phyloP scores from a whole-genome alignment of 2,888 invertebrate genomes.

The Aromia moschata region DNA sequence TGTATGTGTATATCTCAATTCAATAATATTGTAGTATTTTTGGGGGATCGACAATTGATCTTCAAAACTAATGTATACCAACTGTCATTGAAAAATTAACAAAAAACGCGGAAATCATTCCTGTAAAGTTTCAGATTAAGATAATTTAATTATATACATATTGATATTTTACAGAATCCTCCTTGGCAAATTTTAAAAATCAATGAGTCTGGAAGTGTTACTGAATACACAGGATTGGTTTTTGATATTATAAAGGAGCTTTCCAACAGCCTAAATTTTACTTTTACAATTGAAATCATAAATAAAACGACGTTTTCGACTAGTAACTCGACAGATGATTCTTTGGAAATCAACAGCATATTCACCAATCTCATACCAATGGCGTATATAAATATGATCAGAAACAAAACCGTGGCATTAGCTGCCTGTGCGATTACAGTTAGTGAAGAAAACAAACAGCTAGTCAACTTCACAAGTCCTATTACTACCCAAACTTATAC shows the following conservation, averaged over 20 bases:
- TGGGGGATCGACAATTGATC: too few relatives aligned
- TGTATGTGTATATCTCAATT: too few relatives aligned
- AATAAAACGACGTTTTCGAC: slow-evolving; percentile 33
- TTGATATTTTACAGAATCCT: slow-evolving; percentile 79
- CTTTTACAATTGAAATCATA: slow-evolving; percentile 65
- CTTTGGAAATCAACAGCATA: slow-evolving; percentile 16
- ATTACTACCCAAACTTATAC: slow-evolving; percentile 83
- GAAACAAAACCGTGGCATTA: slow-evolving; percentile 65
- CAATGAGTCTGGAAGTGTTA: slow-evolving; percentile 68
- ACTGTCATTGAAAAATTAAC: too few relatives aligned
- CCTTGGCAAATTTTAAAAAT: slow-evolving; percentile 83
- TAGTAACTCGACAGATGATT: slow-evolving; percentile 3
- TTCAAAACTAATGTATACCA: too few relatives aligned
- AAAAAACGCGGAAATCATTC: too few relatives aligned
- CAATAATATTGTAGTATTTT: too few relatives aligned
- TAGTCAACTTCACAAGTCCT: slow-evolving; percentile 81
- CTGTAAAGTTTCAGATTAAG: too few relatives aligned
- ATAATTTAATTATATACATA: too few relatives aligned
- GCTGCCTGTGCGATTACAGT: slow-evolving; percentile 71
- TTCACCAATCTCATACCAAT: slow-evolving; percentile 35
- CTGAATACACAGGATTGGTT: slow-evolving; percentile 74
- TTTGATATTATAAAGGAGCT: slow-evolving; percentile 84
- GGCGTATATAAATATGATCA: slow-evolving; percentile 64
- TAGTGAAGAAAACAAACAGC: slow-evolving; percentile 63
- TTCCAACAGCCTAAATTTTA: slow-evolving; percentile 81